phyloP scores from a whole-genome alignment of 2,888 invertebrate species.

The Lepidocyrtoides sp. region DNA sequence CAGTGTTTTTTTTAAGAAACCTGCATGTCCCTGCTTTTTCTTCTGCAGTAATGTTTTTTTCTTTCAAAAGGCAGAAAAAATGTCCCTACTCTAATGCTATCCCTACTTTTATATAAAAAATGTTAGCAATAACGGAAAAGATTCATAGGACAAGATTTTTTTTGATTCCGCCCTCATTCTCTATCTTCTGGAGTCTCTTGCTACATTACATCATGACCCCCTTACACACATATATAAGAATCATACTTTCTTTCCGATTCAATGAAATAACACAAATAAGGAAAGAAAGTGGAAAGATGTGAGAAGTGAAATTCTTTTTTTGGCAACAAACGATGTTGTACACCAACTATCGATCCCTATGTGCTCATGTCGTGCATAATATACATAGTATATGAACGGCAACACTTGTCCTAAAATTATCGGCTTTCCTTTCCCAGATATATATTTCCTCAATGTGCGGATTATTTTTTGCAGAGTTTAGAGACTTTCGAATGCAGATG shows the following conservation, averaged over 20 bases:
- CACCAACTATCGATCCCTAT: constrained; percentile 39
- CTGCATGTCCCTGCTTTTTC: too few relatives aligned
- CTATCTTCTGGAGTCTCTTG: constrained; percentile 10
- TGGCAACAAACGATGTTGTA: constrained; percentile 30
- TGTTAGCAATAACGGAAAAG: constrained; percentile 19
- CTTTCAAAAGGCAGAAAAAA: not conserved
- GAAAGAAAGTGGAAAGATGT: constrained; percentile 38
- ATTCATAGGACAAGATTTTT: not conserved
- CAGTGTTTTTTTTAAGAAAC: too few relatives aligned
- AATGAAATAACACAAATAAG: constrained; percentile 60
- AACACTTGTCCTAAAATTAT: not conserved
- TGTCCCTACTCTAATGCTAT: not conserved
- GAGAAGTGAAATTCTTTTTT: constrained; percentile 36
- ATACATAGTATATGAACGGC: not conserved
- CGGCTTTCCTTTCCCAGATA: not conserved
- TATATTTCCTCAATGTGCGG: not conserved
- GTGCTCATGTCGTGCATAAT: not conserved
- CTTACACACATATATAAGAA: constrained; percentile 41
- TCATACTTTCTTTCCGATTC: constrained; percentile 60
- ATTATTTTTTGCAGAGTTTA: not conserved
- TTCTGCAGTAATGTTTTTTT: not conserved
- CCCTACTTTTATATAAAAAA: not conserved
- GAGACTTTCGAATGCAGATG: not conserved
- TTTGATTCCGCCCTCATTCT: constrained; percentile 49
- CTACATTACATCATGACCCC: too few relatives aligned